phyloP scores from a whole-genome alignment of 2,888 invertebrate species.

The Silvanus unidentatus region DNA sequence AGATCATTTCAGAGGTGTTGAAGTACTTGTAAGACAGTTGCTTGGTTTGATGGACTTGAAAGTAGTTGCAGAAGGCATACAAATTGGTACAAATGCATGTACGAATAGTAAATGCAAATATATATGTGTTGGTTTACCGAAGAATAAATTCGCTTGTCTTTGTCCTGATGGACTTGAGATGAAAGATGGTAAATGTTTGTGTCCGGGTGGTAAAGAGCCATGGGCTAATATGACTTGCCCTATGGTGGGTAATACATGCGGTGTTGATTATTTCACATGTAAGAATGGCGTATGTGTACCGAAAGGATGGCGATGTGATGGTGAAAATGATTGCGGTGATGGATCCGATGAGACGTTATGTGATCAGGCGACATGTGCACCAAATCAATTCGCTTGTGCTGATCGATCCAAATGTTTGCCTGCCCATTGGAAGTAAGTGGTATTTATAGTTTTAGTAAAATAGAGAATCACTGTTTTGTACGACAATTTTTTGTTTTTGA shows the following conservation, averaged over 20 bases:
- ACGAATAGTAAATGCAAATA: conserved; percentile 59
- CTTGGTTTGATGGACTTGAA: conserved; percentile 78
- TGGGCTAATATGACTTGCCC: conserved; percentile 66
- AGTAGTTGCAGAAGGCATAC: conserved; percentile 69
- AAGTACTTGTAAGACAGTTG: conserved; percentile 49
- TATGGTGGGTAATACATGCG: conserved; percentile 54
- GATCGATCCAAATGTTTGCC: conserved; percentile 57
- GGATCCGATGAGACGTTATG: conserved; percentile 55
- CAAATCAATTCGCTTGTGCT: conserved; percentile 55
- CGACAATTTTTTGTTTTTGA: no score
- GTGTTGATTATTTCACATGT: conserved; percentile 54
- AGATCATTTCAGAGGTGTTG: conserved; percentile 53
- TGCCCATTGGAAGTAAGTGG: conserved; percentile 54
- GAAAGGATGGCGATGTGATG: conserved; percentile 53
- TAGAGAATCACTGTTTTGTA: no score
- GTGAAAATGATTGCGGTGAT: conserved; percentile 63
- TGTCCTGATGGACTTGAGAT: conserved; percentile 68
- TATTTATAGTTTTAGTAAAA: no score
- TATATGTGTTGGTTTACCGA: conserved; percentile 73
- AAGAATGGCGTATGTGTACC: conserved; percentile 56
- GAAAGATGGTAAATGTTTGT: conserved; percentile 61
- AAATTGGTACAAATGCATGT: conserved; percentile 70
- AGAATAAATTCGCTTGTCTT: conserved; percentile 59
- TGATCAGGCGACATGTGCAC: conserved; percentile 47
- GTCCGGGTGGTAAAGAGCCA: conserved; percentile 63